Conservation (phyloP, 2,888 invertebrate species). For the Ephialtes manifestator region DNA sequence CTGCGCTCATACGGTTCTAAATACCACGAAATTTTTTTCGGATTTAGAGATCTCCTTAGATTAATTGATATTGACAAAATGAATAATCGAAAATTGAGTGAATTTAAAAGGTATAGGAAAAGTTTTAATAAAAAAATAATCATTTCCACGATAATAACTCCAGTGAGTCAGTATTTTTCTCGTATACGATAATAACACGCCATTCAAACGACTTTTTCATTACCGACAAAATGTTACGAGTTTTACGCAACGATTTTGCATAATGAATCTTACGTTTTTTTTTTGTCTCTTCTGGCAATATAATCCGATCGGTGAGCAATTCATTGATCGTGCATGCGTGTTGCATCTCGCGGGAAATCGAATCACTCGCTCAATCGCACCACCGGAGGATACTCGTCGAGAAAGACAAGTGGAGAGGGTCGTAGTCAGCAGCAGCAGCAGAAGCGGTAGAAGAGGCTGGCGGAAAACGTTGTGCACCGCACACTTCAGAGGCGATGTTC, state of each 20-base stretch:
- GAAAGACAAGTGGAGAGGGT: slow-evolving; percentile 8
- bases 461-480: slow-evolving; percentile 22
- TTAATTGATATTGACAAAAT: not conserved
- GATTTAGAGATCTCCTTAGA: not conserved
- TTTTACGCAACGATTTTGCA: slow-evolving; percentile 41
- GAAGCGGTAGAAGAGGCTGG: not conserved
- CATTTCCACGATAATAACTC: not conserved
- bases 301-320: slow-evolving; percentile 45
- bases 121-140: not conserved
- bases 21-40: too few species aligned
- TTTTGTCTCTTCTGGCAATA: slow-evolving; percentile 1
- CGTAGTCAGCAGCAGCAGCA: slow-evolving; percentile 6
- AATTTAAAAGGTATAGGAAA: not conserved
- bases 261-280: slow-evolving; percentile 13
- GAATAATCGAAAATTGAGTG: not conserved
- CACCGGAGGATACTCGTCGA: not conserved
- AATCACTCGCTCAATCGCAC: slow-evolving; percentile 44
- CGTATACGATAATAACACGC: not conserved
- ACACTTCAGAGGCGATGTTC: slow-evolving; percentile 43
- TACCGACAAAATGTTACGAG: slow-evolving; percentile 25
- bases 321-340: slow-evolving; percentile 38
- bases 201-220: slow-evolving; percentile 23
- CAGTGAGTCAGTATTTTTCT: not conserved
- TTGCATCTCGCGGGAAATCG: slow-evolving; percentile 30
- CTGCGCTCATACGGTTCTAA: too few species aligned